These are phyloP conservation scores for Alviniconcha strummeri DNA, from an alignment of 2,888 invertebrate genomes.

Conservation along the genomic window DNA sequence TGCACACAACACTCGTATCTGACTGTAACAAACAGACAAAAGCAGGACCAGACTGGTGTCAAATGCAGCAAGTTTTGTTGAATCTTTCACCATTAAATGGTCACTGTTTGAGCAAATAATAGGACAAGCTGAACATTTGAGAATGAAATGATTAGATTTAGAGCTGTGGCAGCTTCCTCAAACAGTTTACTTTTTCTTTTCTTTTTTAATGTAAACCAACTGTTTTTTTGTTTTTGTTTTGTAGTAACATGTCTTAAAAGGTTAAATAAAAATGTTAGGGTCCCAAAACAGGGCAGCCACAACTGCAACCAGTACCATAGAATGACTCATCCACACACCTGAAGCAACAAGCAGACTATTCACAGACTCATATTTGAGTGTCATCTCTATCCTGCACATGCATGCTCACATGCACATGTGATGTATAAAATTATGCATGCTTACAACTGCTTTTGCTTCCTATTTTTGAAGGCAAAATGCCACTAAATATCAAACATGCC, in stretches of 20 bases:
- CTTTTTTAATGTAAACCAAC: background rate
- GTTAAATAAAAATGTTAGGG: background rate
- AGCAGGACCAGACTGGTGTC: too few species aligned
- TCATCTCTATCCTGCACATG: background rate
- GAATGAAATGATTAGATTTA: too few species aligned
- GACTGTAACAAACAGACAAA: too few species aligned
- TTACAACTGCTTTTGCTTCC: background rate
- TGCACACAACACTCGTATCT: too few species aligned
- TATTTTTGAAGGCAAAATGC: background rate
- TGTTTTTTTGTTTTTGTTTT: too few species aligned
- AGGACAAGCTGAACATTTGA: too few species aligned
- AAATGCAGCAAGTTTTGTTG: too few species aligned
- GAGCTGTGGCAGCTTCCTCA: too few species aligned
- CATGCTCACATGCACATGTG: background rate
- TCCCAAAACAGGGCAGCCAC: too few species aligned
- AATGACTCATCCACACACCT: background rate
- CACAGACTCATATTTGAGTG: background rate
- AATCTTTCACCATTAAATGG: too few species aligned
- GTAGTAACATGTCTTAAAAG: background rate
- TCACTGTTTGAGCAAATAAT: too few species aligned
- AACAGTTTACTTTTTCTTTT: background rate
- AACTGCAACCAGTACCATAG: background rate
- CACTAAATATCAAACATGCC: background rate
- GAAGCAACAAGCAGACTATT: conserved; percentile 3
- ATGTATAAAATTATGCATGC: background rate